These are phyloP conservation scores for Apogon talboti DNA, from an alignment of 2,797 vertebrate genomes.

Conservation along the genomic window DNA sequence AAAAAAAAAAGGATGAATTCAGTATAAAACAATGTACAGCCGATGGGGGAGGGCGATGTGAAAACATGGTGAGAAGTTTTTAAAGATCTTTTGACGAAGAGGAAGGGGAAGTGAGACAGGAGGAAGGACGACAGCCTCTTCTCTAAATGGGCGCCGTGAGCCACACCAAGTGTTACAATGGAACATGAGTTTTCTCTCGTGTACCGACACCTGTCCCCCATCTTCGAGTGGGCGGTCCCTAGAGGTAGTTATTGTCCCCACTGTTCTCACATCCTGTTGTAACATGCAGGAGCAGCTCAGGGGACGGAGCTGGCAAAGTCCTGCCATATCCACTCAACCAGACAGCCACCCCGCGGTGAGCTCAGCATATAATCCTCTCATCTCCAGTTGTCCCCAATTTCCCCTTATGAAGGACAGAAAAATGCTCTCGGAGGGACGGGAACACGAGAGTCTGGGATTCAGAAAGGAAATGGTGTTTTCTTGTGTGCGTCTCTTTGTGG, in stretches of 20 bases:
- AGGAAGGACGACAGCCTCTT: slow-evolving; percentile 3
- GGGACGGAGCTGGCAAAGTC: slow-evolving; percentile 27
- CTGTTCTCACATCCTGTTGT: slow-evolving; percentile 39
- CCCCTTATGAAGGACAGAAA: slow-evolving; percentile 13
- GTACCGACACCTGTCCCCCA: slow-evolving; percentile 21
- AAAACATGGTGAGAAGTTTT: background rate
- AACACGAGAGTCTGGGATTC: slow-evolving; percentile 16
- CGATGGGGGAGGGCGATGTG: background rate
- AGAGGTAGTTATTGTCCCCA: slow-evolving; percentile 54
- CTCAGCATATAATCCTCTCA: slow-evolving; percentile 49
- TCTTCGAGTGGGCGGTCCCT: slow-evolving; percentile 18
- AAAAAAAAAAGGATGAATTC: background rate
- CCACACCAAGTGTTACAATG: background rate
- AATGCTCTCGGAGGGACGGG: background rate
- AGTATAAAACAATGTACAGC: slow-evolving; percentile 7
- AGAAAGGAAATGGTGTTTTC: background rate
- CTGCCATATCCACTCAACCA: slow-evolving; percentile 43
- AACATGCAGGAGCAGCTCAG: slow-evolving; percentile 39
- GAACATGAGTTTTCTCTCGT: slow-evolving; percentile 20
- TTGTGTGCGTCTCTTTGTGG: slow-evolving; percentile 31
- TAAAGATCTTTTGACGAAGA: background rate
- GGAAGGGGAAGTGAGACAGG: slow-evolving; percentile 21
- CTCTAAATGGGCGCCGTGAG: slow-evolving; percentile 1
- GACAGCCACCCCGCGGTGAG: slow-evolving; percentile 36
- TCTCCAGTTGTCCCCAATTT: slow-evolving; percentile 35